These are phyloP conservation scores for Podarcis cretensis DNA, from an alignment of 2,113 vertebrate species.

Conservation along the genomic window DNA sequence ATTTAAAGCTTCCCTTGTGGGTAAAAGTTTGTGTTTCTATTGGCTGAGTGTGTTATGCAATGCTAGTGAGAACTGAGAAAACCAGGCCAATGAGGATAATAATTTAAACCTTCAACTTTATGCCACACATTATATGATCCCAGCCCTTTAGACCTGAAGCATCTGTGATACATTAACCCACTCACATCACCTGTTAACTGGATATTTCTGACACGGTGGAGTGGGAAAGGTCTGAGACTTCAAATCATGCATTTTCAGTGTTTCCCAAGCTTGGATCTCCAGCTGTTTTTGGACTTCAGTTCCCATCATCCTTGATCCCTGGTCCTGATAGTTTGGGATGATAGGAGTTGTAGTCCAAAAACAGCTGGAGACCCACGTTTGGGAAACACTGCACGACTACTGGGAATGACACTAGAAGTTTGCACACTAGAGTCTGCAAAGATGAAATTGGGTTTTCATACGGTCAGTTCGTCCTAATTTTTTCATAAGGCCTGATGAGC, in stretches of 20 bases:
- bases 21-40: background rate
- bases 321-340: too few species aligned
- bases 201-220: background rate
- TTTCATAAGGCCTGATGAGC: background rate
- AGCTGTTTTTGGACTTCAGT: too few species aligned
- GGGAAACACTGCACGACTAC: too few species aligned
- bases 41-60: background rate
- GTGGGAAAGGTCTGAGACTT: background rate
- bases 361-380: too few species aligned
- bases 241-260: background rate
- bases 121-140: background rate
- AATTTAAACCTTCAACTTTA: background rate
- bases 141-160: background rate
- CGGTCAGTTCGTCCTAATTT: background rate
- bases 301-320: too few species aligned
- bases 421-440: background rate
- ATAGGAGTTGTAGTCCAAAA: too few species aligned
- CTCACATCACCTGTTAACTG: background rate
- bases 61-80: background rate
- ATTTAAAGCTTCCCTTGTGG: background rate
- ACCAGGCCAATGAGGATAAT: too few species aligned
- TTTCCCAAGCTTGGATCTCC: too few species aligned
- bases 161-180: background rate
- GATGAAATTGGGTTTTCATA: background rate
- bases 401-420: too few species aligned